Evolutionary conservation across 2,888 invertebrate species (phyloP).

Genomic region (Osmoderma eremita): DNA sequence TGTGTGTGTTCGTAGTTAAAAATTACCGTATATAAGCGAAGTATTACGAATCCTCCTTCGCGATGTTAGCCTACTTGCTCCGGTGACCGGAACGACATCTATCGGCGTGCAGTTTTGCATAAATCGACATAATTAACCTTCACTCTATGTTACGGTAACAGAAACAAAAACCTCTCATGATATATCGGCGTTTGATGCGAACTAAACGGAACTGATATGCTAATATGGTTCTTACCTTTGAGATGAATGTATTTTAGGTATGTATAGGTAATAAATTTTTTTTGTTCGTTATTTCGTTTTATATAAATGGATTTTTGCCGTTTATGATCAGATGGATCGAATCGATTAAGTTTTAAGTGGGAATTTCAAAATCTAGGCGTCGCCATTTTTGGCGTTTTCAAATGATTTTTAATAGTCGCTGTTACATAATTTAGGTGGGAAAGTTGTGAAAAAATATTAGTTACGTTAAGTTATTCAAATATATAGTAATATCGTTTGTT

Average conservation of each 20-base stretch:
- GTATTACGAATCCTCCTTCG: constrained; percentile 5
- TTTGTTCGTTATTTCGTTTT: background rate
- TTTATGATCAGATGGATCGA: background rate
- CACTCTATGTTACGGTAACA: constrained; percentile 1
- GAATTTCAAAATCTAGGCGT: background rate
- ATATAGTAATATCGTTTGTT: no score
- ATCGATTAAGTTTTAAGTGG: no score
- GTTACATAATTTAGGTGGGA: no score
- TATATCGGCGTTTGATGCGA: constrained; percentile 4
- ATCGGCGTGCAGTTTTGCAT: background rate
- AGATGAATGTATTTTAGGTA: no score
- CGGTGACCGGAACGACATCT: constrained; percentile 21
- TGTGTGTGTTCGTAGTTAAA: no score
- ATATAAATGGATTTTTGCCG: background rate
- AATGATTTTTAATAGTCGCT: no score
- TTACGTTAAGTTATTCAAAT: no score
- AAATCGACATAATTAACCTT: constrained; percentile 21
- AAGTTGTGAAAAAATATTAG: no score
- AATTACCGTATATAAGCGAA: background rate
- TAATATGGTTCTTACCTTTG: background rate
- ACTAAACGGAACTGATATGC: constrained; percentile 7
- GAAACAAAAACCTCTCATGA: constrained; percentile 12
- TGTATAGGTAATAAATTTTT: background rate
- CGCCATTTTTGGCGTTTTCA: background rate
- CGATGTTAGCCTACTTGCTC: constrained; percentile 12